Conservation (phyloP, 2,797 vertebrate genomes). For the Anguilla pacifica region DNA sequence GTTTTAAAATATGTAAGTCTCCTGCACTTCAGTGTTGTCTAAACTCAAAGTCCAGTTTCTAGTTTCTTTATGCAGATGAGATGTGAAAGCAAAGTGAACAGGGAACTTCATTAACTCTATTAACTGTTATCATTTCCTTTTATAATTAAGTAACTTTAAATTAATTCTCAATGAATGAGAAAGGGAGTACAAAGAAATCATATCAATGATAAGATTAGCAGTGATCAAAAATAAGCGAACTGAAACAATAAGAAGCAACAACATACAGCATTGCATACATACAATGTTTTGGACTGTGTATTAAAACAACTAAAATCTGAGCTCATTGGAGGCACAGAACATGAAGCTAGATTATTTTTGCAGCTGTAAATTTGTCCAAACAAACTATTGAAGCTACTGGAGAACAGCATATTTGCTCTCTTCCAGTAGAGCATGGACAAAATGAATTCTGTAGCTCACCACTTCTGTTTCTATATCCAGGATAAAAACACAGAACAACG, state of each 20-base stretch:
- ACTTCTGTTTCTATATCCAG: conserved; percentile 14
- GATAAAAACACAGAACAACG: conserved; percentile 13
- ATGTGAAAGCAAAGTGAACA: background rate
- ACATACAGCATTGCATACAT: background rate
- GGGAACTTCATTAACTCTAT: background rate
- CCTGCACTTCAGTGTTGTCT: background rate
- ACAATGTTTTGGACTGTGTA: background rate
- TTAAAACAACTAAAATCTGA: background rate
- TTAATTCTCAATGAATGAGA: background rate
- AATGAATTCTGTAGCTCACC: conserved; percentile 23
- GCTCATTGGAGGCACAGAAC: background rate
- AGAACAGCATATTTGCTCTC: conserved; percentile 26
- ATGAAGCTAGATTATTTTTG: conserved; percentile 26
- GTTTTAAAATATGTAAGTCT: background rate
- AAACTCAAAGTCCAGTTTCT: background rate
- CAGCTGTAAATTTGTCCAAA: conserved; percentile 12
- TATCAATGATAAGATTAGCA: background rate
- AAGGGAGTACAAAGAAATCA: background rate
- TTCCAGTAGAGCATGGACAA: conserved; percentile 22
- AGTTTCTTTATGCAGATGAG: conserved; percentile 5
- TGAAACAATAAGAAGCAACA: background rate
- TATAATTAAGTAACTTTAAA: background rate
- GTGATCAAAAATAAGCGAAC: background rate
- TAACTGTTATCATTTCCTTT: background rate
- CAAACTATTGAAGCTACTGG: conserved; percentile 32